phyloP scores from a whole-genome alignment of 2,797 vertebrate genomes.

The Phrynocephalus guinanensis region DNA sequence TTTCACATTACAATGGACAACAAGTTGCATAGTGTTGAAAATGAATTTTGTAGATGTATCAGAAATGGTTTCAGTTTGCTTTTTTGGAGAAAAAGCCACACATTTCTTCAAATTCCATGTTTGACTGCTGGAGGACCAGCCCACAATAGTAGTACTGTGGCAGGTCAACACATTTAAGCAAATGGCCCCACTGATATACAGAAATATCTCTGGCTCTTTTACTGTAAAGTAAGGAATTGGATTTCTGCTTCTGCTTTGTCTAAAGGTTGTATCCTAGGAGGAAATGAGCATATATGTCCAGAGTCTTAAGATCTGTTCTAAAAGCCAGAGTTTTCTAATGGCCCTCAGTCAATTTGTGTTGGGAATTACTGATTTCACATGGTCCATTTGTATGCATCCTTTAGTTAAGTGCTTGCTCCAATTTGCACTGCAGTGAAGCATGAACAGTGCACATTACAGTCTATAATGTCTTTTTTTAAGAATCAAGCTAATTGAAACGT shows the following conservation, averaged over 20 bases:
- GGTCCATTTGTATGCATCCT: slow-evolving; percentile 33
- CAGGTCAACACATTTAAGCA: background rate
- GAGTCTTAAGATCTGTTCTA: background rate
- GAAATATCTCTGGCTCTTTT: background rate
- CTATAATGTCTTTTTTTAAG: slow-evolving; percentile 22
- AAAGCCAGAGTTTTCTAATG: slow-evolving; percentile 38
- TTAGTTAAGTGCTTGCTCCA: slow-evolving; percentile 38
- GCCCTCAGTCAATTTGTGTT: background rate
- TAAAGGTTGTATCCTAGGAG: slow-evolving; percentile 13
- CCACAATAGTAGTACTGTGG: background rate
- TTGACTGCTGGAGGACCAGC: background rate
- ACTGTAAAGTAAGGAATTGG: no score
- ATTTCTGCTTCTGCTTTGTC: no score
- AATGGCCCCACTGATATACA: background rate
- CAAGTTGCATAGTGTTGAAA: no score
- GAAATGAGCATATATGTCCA: background rate
- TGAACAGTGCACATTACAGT: background rate
- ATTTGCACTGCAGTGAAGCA: slow-evolving; percentile 41
- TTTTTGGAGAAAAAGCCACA: background rate
- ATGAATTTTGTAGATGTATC: no score
- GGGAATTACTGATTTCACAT: slow-evolving; percentile 61
- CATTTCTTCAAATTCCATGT: background rate
- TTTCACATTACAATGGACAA: background rate
- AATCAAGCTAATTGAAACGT: slow-evolving; percentile 19
- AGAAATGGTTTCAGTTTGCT: no score